These are phyloP conservation scores for Lerista edwardsae DNA, from an alignment of 2,797 vertebrate species.

Conservation along the genomic window DNA sequence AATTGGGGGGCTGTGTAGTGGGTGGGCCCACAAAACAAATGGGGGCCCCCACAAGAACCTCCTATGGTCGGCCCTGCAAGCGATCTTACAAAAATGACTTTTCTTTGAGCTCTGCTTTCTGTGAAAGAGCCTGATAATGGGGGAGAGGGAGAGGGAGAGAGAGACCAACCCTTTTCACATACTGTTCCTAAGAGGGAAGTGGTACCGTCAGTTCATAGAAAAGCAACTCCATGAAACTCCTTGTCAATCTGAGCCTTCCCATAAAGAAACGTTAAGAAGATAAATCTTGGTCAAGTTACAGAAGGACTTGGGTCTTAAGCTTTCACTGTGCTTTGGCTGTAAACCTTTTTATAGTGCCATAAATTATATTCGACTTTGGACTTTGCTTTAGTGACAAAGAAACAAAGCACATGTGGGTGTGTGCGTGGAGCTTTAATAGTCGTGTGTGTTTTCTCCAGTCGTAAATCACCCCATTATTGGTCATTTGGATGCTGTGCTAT, in stretches of 20 bases:
- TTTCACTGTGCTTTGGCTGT: constrained; percentile 77
- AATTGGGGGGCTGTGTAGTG: too few relatives aligned
- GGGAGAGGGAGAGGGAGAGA: constrained; percentile 52
- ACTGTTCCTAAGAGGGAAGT: constrained; percentile 58
- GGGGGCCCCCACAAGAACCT: too few relatives aligned
- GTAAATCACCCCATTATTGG: constrained; percentile 66
- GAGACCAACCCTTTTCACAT: constrained; percentile 45
- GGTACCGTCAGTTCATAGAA: constrained; percentile 65
- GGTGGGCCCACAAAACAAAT: too few relatives aligned
- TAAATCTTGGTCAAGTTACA: constrained; percentile 78
- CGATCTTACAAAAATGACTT: constrained; percentile 29
- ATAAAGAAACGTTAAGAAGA: constrained; percentile 84
- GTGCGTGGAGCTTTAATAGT: constrained; percentile 62
- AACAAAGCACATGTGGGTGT: constrained; percentile 62
- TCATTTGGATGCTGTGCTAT: constrained; percentile 45
- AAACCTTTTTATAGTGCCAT: constrained; percentile 82
- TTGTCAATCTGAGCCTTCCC: constrained; percentile 65
- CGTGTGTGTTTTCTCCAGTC: constrained; percentile 57
- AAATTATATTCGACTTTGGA: constrained; percentile 82
- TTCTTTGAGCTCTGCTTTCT: neutral
- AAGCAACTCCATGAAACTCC: constrained; percentile 56
- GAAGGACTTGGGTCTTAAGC: constrained; percentile 75
- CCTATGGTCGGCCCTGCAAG: too few relatives aligned
- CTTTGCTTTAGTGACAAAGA: constrained; percentile 77
- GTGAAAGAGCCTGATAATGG: constrained; percentile 38